These are phyloP conservation scores for Rhagoletis pomonella DNA, from an alignment of 1,140 invertebrate species.

Conservation along the genomic window DNA sequence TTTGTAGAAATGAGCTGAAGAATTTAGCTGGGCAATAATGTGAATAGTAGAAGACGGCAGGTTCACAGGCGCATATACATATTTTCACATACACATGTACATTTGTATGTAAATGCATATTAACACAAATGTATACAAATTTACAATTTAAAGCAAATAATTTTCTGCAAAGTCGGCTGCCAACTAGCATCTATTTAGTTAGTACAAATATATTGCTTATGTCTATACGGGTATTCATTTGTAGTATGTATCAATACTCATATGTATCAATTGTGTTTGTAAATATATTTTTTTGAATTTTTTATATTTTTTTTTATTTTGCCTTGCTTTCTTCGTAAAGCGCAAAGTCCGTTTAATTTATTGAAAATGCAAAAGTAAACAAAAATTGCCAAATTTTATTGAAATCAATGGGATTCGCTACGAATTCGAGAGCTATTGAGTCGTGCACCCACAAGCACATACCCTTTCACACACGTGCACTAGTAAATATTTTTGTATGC, in stretches of 20 bases:
- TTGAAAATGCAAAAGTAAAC: constrained; percentile 29
- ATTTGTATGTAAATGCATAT: background rate
- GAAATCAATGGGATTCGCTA: constrained; percentile 25
- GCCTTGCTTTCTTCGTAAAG: background rate
- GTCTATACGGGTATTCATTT: background rate
- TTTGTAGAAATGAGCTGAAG: background rate
- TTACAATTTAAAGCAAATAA: background rate
- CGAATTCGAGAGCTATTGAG: background rate
- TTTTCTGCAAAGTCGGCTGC: background rate
- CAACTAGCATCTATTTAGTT: background rate
- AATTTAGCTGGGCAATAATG: background rate
- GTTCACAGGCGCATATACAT: background rate
- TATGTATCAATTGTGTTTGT: background rate
- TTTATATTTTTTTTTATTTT: background rate
- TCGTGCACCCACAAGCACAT: background rate
- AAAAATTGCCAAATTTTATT: constrained; percentile 27
- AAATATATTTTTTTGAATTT: background rate
- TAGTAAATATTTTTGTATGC: background rate
- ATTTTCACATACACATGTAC: background rate
- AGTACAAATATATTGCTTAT: background rate
- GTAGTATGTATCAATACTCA: background rate
- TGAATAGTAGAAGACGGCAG: background rate
- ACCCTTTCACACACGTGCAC: background rate
- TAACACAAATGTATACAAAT: background rate
- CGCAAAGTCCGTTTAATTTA: constrained; percentile 18